Evolutionary conservation across 2,888 invertebrate species (phyloP), one percentile per base, ranked within the genome.

Genomic region (Seladonia tumulorum): DNA sequence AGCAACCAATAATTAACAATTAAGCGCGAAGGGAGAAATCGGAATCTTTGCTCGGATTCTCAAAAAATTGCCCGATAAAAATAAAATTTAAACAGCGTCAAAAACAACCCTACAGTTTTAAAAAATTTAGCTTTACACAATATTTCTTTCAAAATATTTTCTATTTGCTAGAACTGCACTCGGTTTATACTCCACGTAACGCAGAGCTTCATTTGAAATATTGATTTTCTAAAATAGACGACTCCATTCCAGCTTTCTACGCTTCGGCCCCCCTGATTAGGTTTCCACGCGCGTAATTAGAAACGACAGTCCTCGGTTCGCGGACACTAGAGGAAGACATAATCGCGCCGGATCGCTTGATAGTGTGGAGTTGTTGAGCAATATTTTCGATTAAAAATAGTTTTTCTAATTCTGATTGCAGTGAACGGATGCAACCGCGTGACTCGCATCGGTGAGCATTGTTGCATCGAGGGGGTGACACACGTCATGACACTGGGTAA

Each of bases 201-300:
- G 14, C 10, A 45, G 18, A 76, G 45, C 53, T 70, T 2, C 60
- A 47, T 70, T 12, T 25, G 66, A 29, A 42, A 72, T 78, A 86
- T 84, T 25, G 86, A 84, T 84, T 81, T 86, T 86, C 84, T 84
- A 81, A 81, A 84, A 78, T 29, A n/a, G 57, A 81, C 75, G 57
- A 63, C 45, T 81, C 78, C 78, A 76, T 84, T 84, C 84, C 80
- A 84, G 80, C 74, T 63, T 35, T 76, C 18, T 42, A 22, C 22
- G 25, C 60, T 42, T 66, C 72, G 57, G 35, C 35, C 7, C 39
- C 45, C 8, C 14, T 39, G 49, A 72, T 81, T 81, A 71, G 45
- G 42, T 66, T 70, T 63, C 22, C 16, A 25, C 47, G 63, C 42
- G 63, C 45, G 25, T 72, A 74, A 60, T 77, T 75, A 71, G 8